Evolutionary conservation across 37 sponge, comb jelly and placozoan species (phyloP), one percentile per base, ranked within the genome.

Genomic region (Axinella damicornis): DNA sequence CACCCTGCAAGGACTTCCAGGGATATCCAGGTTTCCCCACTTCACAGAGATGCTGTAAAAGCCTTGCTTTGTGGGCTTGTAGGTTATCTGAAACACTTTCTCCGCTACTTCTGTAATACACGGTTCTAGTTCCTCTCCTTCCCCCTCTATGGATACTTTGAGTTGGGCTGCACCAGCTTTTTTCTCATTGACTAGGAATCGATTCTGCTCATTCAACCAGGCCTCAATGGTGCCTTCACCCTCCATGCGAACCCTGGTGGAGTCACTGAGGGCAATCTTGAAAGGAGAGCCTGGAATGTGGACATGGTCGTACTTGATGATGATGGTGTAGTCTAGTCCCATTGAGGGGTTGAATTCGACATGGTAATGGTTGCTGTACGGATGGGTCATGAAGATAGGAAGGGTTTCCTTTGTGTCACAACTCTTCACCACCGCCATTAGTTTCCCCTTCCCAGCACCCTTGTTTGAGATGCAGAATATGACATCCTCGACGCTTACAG

Each of bases 201-300:
- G 67, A 30, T 78, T 72, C 59, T 56, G 22, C 38, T 85, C 52
- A 31, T 76, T 39, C 15, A 57, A 57, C 55, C 81, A 79, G 5
- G 95, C 71, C 20, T 46, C 56, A 18, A 56, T 66, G 2, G 90
- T 77, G 24, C 96, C 96, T 54, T 88, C 90, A 15, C 96, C 96
- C 19, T 93, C 88, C 15, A 84, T 83, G 52, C 62, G 39, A 53
- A 82, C 80, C 61, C 57, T 76, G 67, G 85, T 57, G 25, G 82
- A 60, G 37, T 71, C 76, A 25, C 70, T 84, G 62, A 93, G 86
- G 6, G 70, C 46, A 2, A 96, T 67, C 74, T 82, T 91, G 78
- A 88, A 96, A n/a, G 96, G 96, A 13, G 90, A 90, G 1, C 96
- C 96, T 12, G 65, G 57, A 57, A 96, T 90, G 76, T 96, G 91